These are phyloP conservation scores for Thymelicus acteon DNA, from an alignment of 2,888 invertebrate species.

Conservation along the genomic window DNA sequence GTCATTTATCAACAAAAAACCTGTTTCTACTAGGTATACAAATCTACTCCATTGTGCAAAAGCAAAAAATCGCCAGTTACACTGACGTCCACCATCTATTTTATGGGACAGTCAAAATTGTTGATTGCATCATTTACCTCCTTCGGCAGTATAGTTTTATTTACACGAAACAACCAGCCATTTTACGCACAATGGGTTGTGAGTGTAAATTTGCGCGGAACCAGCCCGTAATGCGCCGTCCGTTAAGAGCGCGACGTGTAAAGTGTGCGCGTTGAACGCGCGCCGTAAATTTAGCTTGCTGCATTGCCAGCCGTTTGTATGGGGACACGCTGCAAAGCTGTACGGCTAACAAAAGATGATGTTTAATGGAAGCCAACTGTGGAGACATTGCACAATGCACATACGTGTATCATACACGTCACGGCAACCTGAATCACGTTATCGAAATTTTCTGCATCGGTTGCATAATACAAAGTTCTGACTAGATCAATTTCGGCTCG, in stretches of 20 bases:
- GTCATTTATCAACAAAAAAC: no score
- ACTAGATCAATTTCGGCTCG: no score
- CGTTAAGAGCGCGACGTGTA: slow-evolving; percentile 70
- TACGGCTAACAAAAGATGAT: slow-evolving; percentile 10
- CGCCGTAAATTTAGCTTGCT: slow-evolving; percentile 66
- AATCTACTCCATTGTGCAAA: not conserved
- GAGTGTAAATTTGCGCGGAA: slow-evolving; percentile 39
- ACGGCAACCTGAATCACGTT: no score
- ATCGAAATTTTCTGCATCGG: no score
- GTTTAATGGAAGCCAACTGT: no score
- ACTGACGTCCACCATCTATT: not conserved
- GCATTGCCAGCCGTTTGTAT: slow-evolving; percentile 66
- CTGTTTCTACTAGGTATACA: not conserved
- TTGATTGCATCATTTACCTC: slow-evolving; percentile 21
- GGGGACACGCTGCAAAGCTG: slow-evolving; percentile 43
- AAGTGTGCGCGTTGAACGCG: slow-evolving; percentile 74
- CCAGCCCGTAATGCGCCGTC: slow-evolving; percentile 58
- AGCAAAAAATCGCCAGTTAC: not conserved
- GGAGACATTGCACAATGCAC: no score
- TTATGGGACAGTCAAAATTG: slow-evolving; percentile 1
- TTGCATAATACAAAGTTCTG: no score
- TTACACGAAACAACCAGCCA: slow-evolving; percentile 25
- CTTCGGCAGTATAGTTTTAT: slow-evolving; percentile 33
- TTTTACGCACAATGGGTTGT: slow-evolving; percentile 49
- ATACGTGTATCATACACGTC: no score